Percentiles rank a stretch among this genome's conserved stretches.
Conservation (phyloP, 2,113 vertebrate genomes). For the Crotophaga sulcirostris region DNA sequence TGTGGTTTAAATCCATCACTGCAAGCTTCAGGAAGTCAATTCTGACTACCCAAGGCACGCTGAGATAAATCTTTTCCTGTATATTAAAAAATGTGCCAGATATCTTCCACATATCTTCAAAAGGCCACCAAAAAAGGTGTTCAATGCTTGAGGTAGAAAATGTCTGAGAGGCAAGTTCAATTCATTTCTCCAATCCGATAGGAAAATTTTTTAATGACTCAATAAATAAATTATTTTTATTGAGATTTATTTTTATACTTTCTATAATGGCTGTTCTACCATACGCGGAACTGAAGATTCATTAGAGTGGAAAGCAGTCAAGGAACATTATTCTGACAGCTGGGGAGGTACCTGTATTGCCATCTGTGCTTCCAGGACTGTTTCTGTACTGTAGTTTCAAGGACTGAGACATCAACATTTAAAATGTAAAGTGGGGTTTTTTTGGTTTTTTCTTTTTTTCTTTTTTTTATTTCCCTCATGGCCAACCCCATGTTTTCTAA, state of each 20-base stretch:
- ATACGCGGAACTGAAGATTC: neutral
- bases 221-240: neutral
- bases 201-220: neutral
- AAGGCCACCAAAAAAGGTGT: neutral
- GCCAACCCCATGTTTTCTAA: neutral
- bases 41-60: neutral
- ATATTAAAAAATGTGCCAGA: neutral
- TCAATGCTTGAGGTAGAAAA: neutral
- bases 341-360: slow-evolving; percentile 23
- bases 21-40: neutral
- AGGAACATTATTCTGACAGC: slow-evolving; percentile 21
- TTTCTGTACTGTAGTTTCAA: neutral
- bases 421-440: neutral
- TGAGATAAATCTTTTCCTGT: neutral
- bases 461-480: neutral
- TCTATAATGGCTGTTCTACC: neutral
- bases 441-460: neutral
- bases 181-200: neutral
- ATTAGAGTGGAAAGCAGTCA: slow-evolving; percentile 22
- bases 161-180: neutral
- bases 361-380: neutral
- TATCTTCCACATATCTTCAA: neutral
- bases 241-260: neutral
- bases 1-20: neutral
- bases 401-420: neutral